Evolutionary conservation across 2,797 vertebrate genomes (phyloP).

Genomic region (Pterois miles): DNA sequence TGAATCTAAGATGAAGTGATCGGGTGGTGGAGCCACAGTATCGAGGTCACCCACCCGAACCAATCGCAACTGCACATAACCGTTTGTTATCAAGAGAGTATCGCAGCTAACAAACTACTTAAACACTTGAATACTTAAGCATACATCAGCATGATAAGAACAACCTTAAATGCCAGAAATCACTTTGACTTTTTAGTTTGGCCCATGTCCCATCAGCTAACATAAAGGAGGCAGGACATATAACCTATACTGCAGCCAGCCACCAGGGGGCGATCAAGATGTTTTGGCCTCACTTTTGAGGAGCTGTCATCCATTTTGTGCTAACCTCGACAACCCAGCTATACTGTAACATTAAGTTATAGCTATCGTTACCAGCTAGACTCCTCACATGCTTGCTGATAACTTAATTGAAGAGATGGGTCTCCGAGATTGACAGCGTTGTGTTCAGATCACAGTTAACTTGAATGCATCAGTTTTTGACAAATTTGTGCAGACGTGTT

Average conservation of each 20-base stretch:
- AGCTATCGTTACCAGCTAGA: not conserved
- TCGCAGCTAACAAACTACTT: no score
- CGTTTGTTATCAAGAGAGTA: no score
- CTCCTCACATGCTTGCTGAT: not conserved
- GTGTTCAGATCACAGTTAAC: not conserved
- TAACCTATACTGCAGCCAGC: not conserved
- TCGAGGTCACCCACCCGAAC: no score
- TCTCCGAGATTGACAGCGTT: not conserved
- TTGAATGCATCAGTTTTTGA: not conserved
- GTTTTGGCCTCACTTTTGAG: not conserved
- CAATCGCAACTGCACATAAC: accelerated
- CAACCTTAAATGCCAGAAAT: not conserved
- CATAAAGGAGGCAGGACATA: not conserved
- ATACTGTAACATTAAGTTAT: not conserved
- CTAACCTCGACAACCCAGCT: no score
- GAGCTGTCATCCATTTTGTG: not conserved
- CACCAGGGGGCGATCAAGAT: not conserved
- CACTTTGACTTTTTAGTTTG: not conserved
- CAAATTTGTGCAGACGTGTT: not conserved
- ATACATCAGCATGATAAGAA: not conserved
- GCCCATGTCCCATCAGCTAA: not conserved
- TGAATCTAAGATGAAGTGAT: no score
- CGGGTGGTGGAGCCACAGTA: accelerated
- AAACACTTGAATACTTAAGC: not conserved
- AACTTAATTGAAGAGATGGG: not conserved